Conservation (phyloP, 1,140 invertebrate genomes). For the Campodea augens region DNA sequence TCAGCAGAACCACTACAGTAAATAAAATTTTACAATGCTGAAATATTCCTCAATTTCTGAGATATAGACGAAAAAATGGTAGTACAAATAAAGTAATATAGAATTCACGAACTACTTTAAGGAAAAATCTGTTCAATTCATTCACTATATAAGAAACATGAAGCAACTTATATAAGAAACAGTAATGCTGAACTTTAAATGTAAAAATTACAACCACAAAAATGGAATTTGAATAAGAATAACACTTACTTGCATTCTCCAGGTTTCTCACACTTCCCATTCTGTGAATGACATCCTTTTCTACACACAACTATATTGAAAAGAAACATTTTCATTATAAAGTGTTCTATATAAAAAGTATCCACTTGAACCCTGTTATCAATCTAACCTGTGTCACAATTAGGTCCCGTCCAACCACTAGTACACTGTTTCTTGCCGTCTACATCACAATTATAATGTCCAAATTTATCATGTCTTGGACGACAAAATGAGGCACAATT, state of each 20-base stretch:
- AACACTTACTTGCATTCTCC: constrained; percentile 69
- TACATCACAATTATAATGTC: constrained; percentile 76
- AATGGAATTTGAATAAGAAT: neutral
- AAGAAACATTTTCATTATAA: constrained; percentile 3
- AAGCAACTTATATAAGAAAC: too few relatives aligned
- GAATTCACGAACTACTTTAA: too few relatives aligned
- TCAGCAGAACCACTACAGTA: too few relatives aligned
- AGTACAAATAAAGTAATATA: too few relatives aligned
- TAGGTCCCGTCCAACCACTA: constrained; percentile 77
- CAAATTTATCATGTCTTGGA: constrained; percentile 77
- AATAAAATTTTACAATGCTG: too few relatives aligned
- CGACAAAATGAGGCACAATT: constrained; percentile 85
- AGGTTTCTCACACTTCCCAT: constrained; percentile 69
- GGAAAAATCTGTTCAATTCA: too few relatives aligned
- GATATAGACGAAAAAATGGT: too few relatives aligned
- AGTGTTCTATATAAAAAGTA: constrained; percentile 5
- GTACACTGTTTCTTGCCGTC: constrained; percentile 81
- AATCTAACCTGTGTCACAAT: constrained; percentile 71
- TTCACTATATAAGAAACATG: too few relatives aligned
- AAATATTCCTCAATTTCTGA: too few relatives aligned
- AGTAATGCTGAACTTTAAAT: too few relatives aligned
- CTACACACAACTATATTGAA: constrained; percentile 63
- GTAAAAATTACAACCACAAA: too few relatives aligned
- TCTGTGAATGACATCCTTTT: constrained; percentile 65
- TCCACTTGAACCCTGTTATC: neutral